phyloP scores from a whole-genome alignment of 2,888 invertebrate genomes.

The Lepetodrilus schrolli region DNA sequence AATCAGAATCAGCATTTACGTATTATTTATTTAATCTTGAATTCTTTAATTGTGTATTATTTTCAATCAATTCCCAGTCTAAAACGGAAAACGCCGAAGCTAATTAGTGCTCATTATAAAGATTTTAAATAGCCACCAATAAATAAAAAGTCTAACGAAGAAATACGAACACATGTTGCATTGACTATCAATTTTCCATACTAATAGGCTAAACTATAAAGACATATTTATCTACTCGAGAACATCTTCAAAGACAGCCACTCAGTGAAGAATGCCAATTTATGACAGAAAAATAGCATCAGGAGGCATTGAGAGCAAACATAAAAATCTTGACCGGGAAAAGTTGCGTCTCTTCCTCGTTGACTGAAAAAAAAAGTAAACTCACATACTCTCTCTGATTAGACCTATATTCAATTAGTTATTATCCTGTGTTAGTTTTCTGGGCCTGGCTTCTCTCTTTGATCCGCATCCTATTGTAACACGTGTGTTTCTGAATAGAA shows the following conservation, averaged over 20 bases:
- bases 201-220: background rate
- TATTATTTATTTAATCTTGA: no score
- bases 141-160: no score
- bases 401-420: conserved; percentile 28
- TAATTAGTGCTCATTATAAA: no score
- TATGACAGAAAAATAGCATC: background rate
- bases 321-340: conserved; percentile 12
- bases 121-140: no score
- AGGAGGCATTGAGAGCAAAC: conserved; percentile 12
- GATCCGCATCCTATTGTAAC: conserved; percentile 1
- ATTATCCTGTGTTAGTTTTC: conserved; percentile 16
- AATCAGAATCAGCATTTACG: no score
- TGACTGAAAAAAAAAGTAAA: background rate
- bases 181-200: background rate
- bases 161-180: background rate
- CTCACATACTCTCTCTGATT: background rate
- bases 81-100: no score
- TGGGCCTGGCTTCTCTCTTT: conserved; percentile 15
- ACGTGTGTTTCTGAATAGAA: background rate
- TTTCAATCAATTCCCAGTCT: no score
- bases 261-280: background rate
- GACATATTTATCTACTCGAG: no score
- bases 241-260: no score
- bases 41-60: no score
- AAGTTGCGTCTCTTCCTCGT: background rate